Conservation (phyloP, 1,140 invertebrate genomes). For the Drosophila ogumai region DNA sequence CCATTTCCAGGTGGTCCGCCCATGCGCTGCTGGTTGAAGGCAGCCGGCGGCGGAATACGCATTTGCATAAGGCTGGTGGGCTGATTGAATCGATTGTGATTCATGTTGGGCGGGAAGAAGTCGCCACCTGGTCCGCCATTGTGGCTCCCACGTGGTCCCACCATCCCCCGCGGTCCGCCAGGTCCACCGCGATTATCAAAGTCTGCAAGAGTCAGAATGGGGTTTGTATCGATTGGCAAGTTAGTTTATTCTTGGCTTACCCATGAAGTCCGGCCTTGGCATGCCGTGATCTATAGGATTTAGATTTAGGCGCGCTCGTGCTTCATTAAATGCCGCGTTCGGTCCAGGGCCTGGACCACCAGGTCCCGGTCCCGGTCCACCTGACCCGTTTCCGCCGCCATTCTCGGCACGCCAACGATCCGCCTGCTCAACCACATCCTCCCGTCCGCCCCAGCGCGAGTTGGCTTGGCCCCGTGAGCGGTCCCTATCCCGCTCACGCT, state of each 20-base stretch:
- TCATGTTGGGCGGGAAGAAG: constrained; percentile 75
- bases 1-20: constrained; percentile 59
- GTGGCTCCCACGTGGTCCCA: constrained; percentile 63
- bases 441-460: constrained; percentile 74
- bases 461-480: constrained; percentile 48
- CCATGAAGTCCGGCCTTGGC: constrained; percentile 65
- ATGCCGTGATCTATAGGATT: constrained; percentile 68
- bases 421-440: constrained; percentile 57
- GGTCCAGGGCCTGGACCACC: constrained; percentile 26
- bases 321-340: constrained; percentile 65
- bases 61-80: constrained; percentile 83
- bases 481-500: constrained; percentile 41
- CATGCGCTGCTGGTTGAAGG: constrained; percentile 78
- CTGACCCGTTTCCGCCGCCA: constrained; percentile 37
- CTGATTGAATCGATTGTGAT: constrained; percentile 80
- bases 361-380: constrained; percentile 32
- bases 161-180: constrained; percentile 69
- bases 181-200: constrained; percentile 67
- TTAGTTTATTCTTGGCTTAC: constrained; percentile 7
- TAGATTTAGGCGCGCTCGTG: constrained; percentile 65
- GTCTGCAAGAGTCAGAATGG: constrained; percentile 16
- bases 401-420: constrained; percentile 68
- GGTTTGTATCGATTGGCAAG: background rate
- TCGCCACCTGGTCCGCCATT: constrained; percentile 63
- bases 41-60: constrained; percentile 78